Conservation (phyloP, 2,888 invertebrate species). For the Clepsis dumicolana region DNA sequence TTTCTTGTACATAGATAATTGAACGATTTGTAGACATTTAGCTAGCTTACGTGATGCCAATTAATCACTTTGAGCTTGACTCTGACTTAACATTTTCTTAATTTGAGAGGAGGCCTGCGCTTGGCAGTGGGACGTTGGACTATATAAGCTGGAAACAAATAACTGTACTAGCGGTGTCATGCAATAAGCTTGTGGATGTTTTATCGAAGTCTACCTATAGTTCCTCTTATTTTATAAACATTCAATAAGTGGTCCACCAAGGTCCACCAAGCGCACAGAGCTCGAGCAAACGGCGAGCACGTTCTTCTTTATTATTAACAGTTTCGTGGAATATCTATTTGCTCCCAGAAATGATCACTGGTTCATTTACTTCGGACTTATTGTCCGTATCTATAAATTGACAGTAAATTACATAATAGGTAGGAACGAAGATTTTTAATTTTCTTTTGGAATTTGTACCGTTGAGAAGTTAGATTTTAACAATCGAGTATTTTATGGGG, state of each 20-base stretch:
- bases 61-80: no score
- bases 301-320: slow-evolving; percentile 19
- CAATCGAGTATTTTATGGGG: neutral
- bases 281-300: slow-evolving; percentile 21
- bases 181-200: no score
- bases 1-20: no score
- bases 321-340: slow-evolving; percentile 35
- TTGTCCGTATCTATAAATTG: neutral
- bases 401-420: neutral
- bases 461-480: neutral
- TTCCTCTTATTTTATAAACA: neutral
- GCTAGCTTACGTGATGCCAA: no score
- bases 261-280: slow-evolving; percentile 7
- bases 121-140: no score
- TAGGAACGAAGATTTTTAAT: neutral
- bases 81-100: no score
- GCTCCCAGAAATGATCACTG: slow-evolving; percentile 14
- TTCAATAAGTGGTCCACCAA: neutral
- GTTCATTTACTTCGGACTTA: neutral
- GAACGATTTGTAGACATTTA: no score
- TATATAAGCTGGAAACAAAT: no score
- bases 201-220: neutral
- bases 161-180: no score
- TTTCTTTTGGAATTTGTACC: no score
- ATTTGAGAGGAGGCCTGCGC: no score